A percentile compares a stretch with the other conserved stretches of the same genome.
phyloP scores from a whole-genome alignment of 2,888 invertebrate genomes.

The Anthrax anthrax region DNA sequence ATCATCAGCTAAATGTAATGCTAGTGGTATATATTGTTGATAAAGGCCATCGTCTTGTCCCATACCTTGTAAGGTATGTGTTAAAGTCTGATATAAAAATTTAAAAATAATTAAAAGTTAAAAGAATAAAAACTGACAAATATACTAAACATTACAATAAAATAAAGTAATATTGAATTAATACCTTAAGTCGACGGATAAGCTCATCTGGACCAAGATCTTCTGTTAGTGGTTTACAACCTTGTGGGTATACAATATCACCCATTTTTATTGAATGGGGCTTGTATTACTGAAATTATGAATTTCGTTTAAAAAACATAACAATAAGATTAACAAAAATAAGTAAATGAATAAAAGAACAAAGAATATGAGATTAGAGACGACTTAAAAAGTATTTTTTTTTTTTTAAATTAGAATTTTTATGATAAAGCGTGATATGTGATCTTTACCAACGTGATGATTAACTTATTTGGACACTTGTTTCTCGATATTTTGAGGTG shows the following conservation, averaged over 20 bases:
- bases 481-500: too few species aligned
- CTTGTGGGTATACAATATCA: conserved; percentile 86
- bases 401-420: too few species aligned
- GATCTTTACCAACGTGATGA: too few species aligned
- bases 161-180: too few species aligned
- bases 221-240: conserved; percentile 87
- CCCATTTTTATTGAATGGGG: conserved; percentile 39
- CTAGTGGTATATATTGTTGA: conserved; percentile 81
- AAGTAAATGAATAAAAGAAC: conserved; percentile 3
- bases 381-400: too few species aligned
- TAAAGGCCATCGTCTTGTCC: conserved; percentile 92
- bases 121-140: neutral
- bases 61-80: conserved; percentile 90
- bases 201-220: conserved; percentile 93
- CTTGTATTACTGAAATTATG: too few species aligned
- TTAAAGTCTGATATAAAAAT: conserved; percentile 48
- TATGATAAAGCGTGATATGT: too few species aligned
- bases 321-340: neutral
- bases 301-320: too few species aligned
- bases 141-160: neutral
- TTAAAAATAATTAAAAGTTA: neutral
- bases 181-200: conserved; percentile 82
- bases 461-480: too few species aligned
- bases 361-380: too few species aligned
- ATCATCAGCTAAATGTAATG: conserved; percentile 84